phyloP scores from a whole-genome alignment of 2,797 vertebrate genomes.

The Novumbra hubbsi region DNA sequence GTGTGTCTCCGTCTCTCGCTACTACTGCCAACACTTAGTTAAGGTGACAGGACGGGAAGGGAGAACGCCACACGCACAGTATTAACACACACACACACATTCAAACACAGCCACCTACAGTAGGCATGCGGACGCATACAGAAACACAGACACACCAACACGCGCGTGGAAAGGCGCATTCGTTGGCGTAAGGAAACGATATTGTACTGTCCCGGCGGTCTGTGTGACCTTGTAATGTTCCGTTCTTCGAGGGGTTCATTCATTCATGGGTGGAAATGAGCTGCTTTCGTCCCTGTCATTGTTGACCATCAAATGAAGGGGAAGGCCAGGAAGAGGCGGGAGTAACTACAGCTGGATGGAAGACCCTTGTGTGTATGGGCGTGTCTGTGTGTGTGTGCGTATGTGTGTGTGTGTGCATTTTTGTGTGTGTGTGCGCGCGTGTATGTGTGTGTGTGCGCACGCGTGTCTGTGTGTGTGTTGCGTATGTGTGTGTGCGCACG shows the following conservation, averaged over 20 bases:
- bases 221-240: slow-evolving; percentile 30
- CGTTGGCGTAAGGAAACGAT: slow-evolving; percentile 24
- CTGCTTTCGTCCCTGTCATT: slow-evolving; percentile 34
- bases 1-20: slow-evolving; percentile 15
- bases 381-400: neutral
- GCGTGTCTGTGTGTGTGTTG: neutral
- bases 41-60: slow-evolving; percentile 19
- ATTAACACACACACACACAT: slow-evolving; percentile 4
- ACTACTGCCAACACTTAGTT: slow-evolving; percentile 8
- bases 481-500: slow-evolving; percentile 1
- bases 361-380: slow-evolving; percentile 5
- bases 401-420: neutral
- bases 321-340: slow-evolving; percentile 21
- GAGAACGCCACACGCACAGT: slow-evolving; percentile 22
- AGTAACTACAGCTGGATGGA: slow-evolving; percentile 32
- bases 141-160: neutral
- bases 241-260: slow-evolving; percentile 40
- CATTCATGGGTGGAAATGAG: slow-evolving; percentile 29
- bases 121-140: neutral
- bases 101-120: neutral
- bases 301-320: slow-evolving; percentile 41
- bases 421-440: slow-evolving; percentile 5
- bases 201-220: slow-evolving; percentile 7
- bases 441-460: slow-evolving; percentile 8
- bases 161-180: neutral